Conservation (phyloP, 2,888 invertebrate species). For the Crepidodera aurea region DNA sequence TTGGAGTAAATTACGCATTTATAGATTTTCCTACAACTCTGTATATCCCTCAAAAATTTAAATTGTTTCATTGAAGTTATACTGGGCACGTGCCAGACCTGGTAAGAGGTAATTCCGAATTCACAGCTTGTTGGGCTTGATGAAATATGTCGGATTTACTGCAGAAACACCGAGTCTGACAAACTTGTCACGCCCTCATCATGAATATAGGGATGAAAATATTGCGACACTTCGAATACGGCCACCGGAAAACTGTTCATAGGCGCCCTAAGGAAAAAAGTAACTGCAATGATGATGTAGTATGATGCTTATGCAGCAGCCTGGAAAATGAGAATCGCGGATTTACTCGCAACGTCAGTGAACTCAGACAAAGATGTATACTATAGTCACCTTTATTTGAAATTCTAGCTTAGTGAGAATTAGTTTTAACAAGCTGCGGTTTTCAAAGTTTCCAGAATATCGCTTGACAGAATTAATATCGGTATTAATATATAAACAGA, state of each 20-base stretch:
- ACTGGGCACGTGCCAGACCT: not conserved
- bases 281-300: conserved; percentile 20
- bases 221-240: conserved; percentile 6
- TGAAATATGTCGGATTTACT: conserved; percentile 26
- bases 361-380: not conserved
- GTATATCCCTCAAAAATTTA: too few species aligned
- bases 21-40: too few species aligned
- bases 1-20: too few species aligned
- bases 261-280: conserved; percentile 3
- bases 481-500: too few species aligned
- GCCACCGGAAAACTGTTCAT: not conserved
- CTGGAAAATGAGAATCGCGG: conserved; percentile 18
- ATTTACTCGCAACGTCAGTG: not conserved
- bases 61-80: too few species aligned
- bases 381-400: too few species aligned
- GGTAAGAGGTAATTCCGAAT: conserved; percentile 14
- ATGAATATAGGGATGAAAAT: conserved; percentile 23
- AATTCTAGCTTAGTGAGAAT: too few species aligned
- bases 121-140: conserved; percentile 22
- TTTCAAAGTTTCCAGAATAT: too few species aligned
- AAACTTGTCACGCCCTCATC: conserved; percentile 26
- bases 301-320: conserved; percentile 9
- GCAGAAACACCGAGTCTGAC: conserved; percentile 22
- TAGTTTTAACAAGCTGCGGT: too few species aligned
- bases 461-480: too few species aligned